Conservation (phyloP, 1,140 invertebrate genomes). For the Euglossa dilemma region DNA sequence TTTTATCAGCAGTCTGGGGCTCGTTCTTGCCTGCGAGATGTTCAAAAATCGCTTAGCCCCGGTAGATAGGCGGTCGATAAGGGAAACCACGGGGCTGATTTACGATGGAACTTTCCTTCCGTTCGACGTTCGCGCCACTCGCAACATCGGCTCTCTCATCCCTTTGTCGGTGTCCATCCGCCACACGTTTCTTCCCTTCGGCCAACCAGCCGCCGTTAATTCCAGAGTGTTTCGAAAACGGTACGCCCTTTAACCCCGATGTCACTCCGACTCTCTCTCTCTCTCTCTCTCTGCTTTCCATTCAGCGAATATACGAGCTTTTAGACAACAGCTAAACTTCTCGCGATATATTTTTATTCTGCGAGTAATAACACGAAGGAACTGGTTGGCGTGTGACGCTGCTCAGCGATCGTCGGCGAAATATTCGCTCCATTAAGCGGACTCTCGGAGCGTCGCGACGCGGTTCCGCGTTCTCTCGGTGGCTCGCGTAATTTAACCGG, state of each 20-base stretch:
- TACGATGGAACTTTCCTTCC: slow-evolving; percentile 59
- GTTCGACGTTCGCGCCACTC: slow-evolving; percentile 20
- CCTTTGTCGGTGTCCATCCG: background rate
- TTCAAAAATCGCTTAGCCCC: slow-evolving; percentile 72
- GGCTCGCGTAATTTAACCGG: background rate
- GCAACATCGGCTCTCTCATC: background rate
- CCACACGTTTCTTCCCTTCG: background rate
- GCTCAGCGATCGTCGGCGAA: background rate
- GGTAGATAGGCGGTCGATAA: slow-evolving; percentile 58
- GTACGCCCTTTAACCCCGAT: too few relatives aligned
- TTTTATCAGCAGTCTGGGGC: slow-evolving; percentile 43
- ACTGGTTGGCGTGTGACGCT: slow-evolving; percentile 1
- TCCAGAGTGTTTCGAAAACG: too few relatives aligned
- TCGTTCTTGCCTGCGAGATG: slow-evolving; percentile 56
- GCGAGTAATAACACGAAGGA: slow-evolving; percentile 1
- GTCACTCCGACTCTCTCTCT: too few relatives aligned
- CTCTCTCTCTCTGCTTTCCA: too few relatives aligned
- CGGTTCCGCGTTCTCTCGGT: too few relatives aligned
- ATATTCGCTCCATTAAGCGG: slow-evolving; percentile 21
- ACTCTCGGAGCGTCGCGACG: background rate
- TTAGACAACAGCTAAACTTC: background rate
- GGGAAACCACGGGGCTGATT: slow-evolving; percentile 48
- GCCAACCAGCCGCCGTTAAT: background rate
- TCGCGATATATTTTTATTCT: background rate
- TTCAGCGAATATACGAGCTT: background rate